Percentiles rank a stretch among this genome's conserved stretches.
Evolutionary conservation across 2,113 vertebrate genomes (phyloP).

Genomic region (Opisthocomus hoazin): DNA sequence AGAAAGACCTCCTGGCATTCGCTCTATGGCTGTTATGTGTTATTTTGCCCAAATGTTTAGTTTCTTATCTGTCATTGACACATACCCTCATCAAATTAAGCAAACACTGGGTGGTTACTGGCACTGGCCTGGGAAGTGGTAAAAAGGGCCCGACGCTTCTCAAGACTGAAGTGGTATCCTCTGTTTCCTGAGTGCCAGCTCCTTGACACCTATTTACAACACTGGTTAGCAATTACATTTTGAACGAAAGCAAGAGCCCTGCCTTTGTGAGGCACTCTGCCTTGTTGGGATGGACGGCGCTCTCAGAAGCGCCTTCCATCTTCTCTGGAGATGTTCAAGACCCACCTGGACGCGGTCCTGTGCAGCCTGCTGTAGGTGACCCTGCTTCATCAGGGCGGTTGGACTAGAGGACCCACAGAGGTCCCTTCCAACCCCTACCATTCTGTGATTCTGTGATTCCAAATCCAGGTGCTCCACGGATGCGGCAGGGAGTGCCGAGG

Average conservation of each 20-base stretch:
- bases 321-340: no score
- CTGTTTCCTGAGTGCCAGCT: not conserved
- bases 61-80: not conserved
- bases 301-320: not conserved
- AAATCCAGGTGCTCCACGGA: not conserved
- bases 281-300: fast-evolving
- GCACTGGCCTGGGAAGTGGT: not conserved
- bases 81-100: not conserved
- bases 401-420: no score
- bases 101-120: not conserved
- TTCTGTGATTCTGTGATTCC: no score
- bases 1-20: no score
- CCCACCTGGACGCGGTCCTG: no score
- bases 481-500: not conserved
- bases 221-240: not conserved
- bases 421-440: no score
- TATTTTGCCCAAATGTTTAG: not conserved
- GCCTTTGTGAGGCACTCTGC: not conserved
- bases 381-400: no score
- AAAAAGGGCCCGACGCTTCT: not conserved
- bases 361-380: no score
- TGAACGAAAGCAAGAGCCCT: not conserved
- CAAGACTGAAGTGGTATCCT: not conserved
- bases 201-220: not conserved
- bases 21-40: fast-evolving